phyloP scores from a whole-genome alignment of 2,888 invertebrate species.

The Acrobasis consociella region DNA sequence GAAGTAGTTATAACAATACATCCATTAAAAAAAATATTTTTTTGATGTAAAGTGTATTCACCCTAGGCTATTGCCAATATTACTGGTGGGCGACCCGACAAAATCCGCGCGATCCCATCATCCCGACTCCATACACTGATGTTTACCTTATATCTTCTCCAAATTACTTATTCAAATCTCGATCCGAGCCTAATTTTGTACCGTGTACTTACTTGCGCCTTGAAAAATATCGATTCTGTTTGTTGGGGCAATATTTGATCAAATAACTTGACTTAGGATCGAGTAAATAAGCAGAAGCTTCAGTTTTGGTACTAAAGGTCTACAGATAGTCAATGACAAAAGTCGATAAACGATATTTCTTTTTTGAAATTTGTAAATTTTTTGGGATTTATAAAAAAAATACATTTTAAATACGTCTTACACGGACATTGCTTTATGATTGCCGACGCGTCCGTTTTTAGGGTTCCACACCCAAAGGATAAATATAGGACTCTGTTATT shows the following conservation, averaged over 20 bases:
- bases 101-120: constrained; percentile 52
- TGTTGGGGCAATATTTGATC: constrained; percentile 15
- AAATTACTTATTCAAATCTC: constrained; percentile 62
- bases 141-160: constrained; percentile 53
- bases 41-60: constrained; percentile 29
- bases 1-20: no score
- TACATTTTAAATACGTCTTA: no score
- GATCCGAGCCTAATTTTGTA: constrained; percentile 49
- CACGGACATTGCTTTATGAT: no score
- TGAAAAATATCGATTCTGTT: constrained; percentile 26
- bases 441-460: no score
- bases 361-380: no score
- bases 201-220: constrained; percentile 30
- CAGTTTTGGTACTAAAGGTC: no score
- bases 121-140: constrained; percentile 41
- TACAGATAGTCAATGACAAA: no score
- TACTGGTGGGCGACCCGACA: constrained; percentile 41
- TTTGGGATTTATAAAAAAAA: no score
- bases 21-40: no score
- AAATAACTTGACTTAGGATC: background rate
- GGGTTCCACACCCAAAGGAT: no score
- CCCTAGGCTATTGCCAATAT: constrained; percentile 45
- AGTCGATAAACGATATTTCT: no score
- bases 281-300: background rate
- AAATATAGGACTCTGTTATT: no score